Evolutionary conservation across 1,140 invertebrate species (phyloP).

Genomic region (Telenomus remus): DNA sequence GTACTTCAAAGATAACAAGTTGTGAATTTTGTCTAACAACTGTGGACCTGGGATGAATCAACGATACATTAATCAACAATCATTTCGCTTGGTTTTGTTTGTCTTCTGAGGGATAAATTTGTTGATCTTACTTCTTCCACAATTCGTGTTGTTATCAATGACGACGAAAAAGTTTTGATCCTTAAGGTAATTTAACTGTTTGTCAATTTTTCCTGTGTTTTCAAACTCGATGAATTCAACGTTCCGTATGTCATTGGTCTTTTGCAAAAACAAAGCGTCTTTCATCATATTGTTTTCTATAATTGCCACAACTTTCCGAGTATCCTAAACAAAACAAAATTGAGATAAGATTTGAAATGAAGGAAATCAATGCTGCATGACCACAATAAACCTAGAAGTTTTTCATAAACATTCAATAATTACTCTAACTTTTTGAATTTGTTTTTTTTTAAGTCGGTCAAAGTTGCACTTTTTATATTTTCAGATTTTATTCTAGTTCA

Average conservation of each 20-base stretch:
- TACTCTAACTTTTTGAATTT: too few relatives aligned
- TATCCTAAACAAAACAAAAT: neutral
- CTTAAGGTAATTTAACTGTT: slow-evolving; percentile 13
- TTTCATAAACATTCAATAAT: too few relatives aligned
- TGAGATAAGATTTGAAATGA: slow-evolving; percentile 5
- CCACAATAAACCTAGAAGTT: too few relatives aligned
- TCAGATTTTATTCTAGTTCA: too few relatives aligned
- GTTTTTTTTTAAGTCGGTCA: too few relatives aligned
- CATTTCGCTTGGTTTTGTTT: too few relatives aligned
- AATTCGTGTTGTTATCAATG: slow-evolving; percentile 18
- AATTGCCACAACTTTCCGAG: slow-evolving; percentile 14
- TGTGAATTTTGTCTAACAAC: slow-evolving; percentile 13
- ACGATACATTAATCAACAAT: too few relatives aligned
- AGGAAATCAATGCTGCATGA: too few relatives aligned
- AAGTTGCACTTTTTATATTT: too few relatives aligned
- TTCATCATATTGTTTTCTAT: slow-evolving; percentile 4
- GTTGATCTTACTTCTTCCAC: slow-evolving; percentile 18
- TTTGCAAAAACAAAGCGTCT: neutral
- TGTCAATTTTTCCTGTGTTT: slow-evolving; percentile 1
- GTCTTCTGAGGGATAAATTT: neutral
- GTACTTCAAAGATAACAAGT: slow-evolving; percentile 17
- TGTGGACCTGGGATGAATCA: slow-evolving; percentile 15
- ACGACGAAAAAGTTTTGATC: slow-evolving; percentile 10
- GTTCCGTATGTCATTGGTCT: slow-evolving; percentile 19
- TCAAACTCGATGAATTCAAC: slow-evolving; percentile 13